Percentiles rank a stretch among this genome's conserved stretches.
Evolutionary conservation across 2,888 invertebrate genomes (phyloP).

Genomic region (Lamproptera curius): DNA sequence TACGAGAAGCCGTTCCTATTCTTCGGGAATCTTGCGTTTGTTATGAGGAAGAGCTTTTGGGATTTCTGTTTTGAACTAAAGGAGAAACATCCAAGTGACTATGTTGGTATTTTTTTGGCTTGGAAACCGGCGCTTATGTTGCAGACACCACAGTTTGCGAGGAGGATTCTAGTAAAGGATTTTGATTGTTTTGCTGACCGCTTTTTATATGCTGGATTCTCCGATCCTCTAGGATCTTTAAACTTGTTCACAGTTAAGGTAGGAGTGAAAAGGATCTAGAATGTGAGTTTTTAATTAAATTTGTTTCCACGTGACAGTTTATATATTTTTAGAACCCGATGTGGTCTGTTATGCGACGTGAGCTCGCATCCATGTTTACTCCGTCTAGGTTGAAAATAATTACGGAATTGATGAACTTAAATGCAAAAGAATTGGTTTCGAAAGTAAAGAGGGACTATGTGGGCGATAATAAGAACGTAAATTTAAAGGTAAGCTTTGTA

Average conservation of each 20-base stretch:
- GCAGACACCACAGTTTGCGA: constrained; percentile 51
- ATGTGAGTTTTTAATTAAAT: not conserved
- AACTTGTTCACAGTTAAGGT: constrained; percentile 58
- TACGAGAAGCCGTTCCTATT: constrained; percentile 46
- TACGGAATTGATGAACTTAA: constrained; percentile 58
- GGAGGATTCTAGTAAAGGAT: constrained; percentile 46
- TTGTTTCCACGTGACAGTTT: not conserved
- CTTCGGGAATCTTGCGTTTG: constrained; percentile 47
- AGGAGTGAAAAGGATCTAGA: constrained; percentile 20
- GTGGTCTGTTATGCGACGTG: constrained; percentile 49
- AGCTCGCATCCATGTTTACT: constrained; percentile 57
- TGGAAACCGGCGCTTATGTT: constrained; percentile 49
- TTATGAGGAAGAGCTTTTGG: constrained; percentile 49
- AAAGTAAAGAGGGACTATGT: constrained; percentile 49
- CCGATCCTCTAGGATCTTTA: constrained; percentile 53
- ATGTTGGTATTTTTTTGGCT: constrained; percentile 50
- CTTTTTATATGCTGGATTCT: constrained; percentile 37
- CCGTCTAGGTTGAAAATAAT: constrained; percentile 42
- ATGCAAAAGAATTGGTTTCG: constrained; percentile 46
- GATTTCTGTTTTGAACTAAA: constrained; percentile 43
- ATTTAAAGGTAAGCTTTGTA: constrained; percentile 54
- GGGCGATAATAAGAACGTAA: constrained; percentile 39
- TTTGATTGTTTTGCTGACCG: constrained; percentile 50
- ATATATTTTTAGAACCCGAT: constrained; percentile 44
- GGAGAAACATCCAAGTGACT: constrained; percentile 40